These are phyloP conservation scores for Amphimallon solstitiale DNA, from an alignment of 2,888 invertebrate species.

Conservation along the genomic window DNA sequence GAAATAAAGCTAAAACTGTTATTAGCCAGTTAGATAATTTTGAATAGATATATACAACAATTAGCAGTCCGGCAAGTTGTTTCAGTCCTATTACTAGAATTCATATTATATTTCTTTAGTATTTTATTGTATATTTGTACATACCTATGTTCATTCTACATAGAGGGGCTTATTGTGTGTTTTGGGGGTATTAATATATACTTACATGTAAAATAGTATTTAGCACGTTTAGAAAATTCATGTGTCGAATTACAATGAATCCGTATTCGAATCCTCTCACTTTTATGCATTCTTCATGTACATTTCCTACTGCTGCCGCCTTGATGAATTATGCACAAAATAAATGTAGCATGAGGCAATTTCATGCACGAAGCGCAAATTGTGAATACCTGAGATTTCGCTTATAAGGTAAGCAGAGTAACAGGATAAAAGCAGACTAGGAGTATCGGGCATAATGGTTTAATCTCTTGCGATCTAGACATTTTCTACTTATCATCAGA, in stretches of 20 bases:
- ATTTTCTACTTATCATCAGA: constrained; percentile 31
- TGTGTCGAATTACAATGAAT: constrained; percentile 23
- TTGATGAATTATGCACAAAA: constrained; percentile 40
- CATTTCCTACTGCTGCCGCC: constrained; percentile 10
- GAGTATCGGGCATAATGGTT: constrained; percentile 4
- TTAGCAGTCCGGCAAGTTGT: too few species aligned
- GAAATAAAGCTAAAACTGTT: too few species aligned
- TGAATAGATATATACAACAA: too few species aligned
- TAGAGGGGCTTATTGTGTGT: too few species aligned
- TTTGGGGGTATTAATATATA: too few species aligned
- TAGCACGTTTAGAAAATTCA: constrained; percentile 21
- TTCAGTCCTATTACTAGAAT: too few species aligned
- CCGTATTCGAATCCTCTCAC: too few species aligned
- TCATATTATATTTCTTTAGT: too few species aligned
- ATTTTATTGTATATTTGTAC: too few species aligned
- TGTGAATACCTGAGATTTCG: constrained; percentile 33
- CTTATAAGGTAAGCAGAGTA: constrained; percentile 31
- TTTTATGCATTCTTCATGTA: constrained; percentile 14
- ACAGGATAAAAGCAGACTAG: background rate
- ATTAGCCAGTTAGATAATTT: too few species aligned
- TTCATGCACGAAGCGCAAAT: constrained; percentile 33
- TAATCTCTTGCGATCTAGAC: constrained; percentile 21
- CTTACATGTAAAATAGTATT: too few species aligned
- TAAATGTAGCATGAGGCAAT: constrained; percentile 40
- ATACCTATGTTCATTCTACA: too few species aligned